Evolutionary conservation across 1,140 invertebrate species (phyloP).

Genomic region (Phenacoccus solenopsis): DNA sequence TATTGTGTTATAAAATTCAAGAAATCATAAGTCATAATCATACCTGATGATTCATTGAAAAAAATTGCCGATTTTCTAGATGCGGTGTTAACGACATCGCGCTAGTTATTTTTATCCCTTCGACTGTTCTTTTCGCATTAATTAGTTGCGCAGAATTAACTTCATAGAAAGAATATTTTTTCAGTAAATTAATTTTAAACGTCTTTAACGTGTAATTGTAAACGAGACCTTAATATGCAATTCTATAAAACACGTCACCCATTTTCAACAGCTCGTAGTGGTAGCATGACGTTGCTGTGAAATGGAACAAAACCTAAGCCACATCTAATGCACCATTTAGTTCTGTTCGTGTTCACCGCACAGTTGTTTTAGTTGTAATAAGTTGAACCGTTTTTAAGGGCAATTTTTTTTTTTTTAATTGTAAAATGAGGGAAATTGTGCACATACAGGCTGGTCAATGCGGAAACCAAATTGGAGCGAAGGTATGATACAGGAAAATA

Average conservation of each 20-base stretch:
- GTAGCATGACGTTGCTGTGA: neutral
- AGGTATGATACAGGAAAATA: conserved; percentile 40
- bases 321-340: conserved; percentile 1
- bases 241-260: conserved; percentile 1
- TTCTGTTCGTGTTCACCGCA: neutral
- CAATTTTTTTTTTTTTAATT: neutral
- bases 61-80: too few species aligned
- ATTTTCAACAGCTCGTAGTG: neutral
- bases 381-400: neutral
- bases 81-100: too few species aligned
- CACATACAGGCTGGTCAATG: conserved; percentile 86
- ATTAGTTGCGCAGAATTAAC: neutral
- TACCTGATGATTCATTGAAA: too few species aligned
- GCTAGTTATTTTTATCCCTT: too few species aligned
- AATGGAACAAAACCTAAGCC: neutral
- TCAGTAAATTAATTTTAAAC: neutral
- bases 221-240: neutral
- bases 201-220: neutral
- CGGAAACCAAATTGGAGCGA: conserved; percentile 88
- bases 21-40: too few species aligned
- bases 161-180: neutral
- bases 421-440: conserved; percentile 79
- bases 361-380: neutral
- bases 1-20: too few species aligned
- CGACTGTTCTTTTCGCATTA: too few species aligned